Conservation (phyloP, 1,140 invertebrate species). For the Caenorhabditis briggsae region DNA sequence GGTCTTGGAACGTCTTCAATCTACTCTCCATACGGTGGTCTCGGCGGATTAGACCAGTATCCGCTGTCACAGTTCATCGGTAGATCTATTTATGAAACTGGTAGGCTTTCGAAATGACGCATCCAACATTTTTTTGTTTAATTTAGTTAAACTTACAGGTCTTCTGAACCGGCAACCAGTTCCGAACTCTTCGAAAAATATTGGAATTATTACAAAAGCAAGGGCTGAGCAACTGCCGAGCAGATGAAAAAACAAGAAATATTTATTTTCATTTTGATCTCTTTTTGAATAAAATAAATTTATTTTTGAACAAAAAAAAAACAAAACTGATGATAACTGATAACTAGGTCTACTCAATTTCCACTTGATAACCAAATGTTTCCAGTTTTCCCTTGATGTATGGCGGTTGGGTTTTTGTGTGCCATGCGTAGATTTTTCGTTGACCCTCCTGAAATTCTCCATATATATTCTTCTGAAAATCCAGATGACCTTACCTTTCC, state of each 20-base stretch:
- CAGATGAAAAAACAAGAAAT: background rate
- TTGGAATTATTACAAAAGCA: conserved; percentile 7
- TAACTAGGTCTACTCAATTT: background rate
- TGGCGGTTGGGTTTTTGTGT: conserved; percentile 52
- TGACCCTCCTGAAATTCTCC: background rate
- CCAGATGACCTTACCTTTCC: background rate
- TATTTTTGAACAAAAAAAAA: too few relatives aligned
- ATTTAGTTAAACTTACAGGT: background rate
- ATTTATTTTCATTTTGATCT: background rate
- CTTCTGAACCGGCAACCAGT: background rate
- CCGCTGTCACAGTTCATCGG: conserved; percentile 30
- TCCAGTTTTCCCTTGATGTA: background rate
- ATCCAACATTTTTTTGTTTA: too few relatives aligned
- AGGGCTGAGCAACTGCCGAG: background rate
- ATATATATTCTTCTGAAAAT: background rate
- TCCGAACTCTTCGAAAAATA: background rate
- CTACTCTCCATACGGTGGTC: background rate
- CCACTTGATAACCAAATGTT: conserved; percentile 19
- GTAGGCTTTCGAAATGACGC: background rate
- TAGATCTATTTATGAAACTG: conserved; percentile 45
- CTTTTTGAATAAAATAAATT: too few relatives aligned
- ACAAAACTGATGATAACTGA: too few relatives aligned
- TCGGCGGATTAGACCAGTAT: conserved; percentile 27
- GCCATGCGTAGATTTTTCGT: conserved; percentile 53
- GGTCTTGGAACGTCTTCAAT: background rate